These are phyloP conservation scores for Naja naja DNA, from an alignment of 2,113 vertebrate genomes.

Conservation along the genomic window DNA sequence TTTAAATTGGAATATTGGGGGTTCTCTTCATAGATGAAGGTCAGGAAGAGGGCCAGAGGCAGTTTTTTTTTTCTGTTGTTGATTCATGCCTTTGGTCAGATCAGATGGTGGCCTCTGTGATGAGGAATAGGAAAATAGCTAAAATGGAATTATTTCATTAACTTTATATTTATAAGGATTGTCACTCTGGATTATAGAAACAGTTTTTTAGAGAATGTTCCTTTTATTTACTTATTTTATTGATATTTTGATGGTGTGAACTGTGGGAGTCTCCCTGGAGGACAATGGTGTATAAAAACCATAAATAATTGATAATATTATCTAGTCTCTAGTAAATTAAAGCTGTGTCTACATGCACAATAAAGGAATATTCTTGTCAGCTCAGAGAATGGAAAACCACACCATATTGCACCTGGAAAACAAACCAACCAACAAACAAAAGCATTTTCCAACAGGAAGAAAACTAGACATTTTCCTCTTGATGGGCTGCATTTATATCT, in stretches of 20 bases:
- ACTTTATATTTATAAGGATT: not conserved
- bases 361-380: not conserved
- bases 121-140: not conserved
- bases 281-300: not conserved
- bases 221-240: not conserved
- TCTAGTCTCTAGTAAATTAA: not conserved
- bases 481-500: not conserved
- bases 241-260: not conserved
- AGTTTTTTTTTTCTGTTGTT: not conserved
- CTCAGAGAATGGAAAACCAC: not conserved
- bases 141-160: not conserved
- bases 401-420: not conserved
- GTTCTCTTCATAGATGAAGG: not conserved
- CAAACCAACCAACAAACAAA: not conserved
- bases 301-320: not conserved
- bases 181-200: not conserved
- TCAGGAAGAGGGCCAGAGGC: not conserved
- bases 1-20: not conserved
- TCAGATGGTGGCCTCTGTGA: not conserved
- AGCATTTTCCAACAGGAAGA: not conserved
- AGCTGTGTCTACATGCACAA: not conserved
- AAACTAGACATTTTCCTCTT: not conserved
- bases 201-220: not conserved
- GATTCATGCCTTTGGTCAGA: not conserved
- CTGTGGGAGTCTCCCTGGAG: not conserved